These are phyloP conservation scores for Oopsacas minuta DNA, from an alignment of 37 sponge, comb jelly and placozoan species.

Conservation along the genomic window DNA sequence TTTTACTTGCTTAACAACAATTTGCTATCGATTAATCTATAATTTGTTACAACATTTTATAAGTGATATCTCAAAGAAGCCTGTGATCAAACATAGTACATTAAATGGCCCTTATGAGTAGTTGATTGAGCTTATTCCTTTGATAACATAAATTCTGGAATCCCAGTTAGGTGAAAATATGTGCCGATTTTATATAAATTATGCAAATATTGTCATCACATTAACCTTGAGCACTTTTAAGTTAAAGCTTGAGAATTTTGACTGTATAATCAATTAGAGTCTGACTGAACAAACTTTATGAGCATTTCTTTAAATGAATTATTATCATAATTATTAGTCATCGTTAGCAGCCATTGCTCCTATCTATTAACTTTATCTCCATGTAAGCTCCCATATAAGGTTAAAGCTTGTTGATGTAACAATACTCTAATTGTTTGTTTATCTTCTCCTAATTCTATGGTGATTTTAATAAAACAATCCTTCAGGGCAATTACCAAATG, in stretches of 20 bases:
- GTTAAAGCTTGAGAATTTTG: background rate
- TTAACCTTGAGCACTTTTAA: background rate
- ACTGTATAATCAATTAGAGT: background rate
- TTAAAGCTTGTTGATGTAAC: no score
- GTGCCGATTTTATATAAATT: background rate
- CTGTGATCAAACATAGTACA: background rate
- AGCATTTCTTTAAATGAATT: background rate
- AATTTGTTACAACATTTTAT: background rate
- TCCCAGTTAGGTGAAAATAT: background rate
- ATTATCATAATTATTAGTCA: background rate
- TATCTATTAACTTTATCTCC: no score
- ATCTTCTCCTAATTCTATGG: background rate
- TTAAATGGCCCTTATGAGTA: no score
- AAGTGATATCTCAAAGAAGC: background rate
- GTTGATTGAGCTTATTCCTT: background rate
- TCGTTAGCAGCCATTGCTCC: background rate
- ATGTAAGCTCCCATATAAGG: background rate
- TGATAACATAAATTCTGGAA: background rate
- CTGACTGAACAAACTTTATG: background rate
- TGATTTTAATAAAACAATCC: background rate
- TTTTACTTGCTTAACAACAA: background rate
- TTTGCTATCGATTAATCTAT: background rate
- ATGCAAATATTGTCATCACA: background rate
- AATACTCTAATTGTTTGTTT: background rate
- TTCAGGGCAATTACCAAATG: background rate